phyloP scores from a whole-genome alignment of 2,113 vertebrate species.

The Hypocryptadius cinnamomeus region DNA sequence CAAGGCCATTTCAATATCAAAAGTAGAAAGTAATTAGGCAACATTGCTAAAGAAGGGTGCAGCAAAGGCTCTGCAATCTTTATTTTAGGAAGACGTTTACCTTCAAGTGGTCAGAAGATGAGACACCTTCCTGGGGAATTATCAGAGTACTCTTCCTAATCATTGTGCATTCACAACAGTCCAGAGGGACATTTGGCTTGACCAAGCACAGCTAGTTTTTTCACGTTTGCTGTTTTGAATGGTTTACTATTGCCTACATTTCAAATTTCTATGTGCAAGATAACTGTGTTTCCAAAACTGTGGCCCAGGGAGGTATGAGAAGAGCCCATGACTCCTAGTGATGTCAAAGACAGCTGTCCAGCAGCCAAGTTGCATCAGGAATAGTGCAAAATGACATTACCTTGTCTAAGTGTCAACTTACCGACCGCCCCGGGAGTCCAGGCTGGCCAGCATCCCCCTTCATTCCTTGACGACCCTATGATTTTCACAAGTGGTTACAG shows the following conservation, averaged over 20 bases:
- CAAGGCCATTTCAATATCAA: background rate
- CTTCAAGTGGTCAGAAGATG: background rate
- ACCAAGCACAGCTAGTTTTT: background rate
- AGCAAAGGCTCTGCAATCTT: background rate
- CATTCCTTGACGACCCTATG: constrained; percentile 89
- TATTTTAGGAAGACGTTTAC: background rate
- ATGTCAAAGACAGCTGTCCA: background rate
- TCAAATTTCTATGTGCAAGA: background rate
- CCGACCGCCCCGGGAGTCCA: constrained; percentile 83
- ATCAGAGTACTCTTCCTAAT: background rate
- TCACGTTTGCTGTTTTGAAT: background rate
- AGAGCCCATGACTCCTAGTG: background rate
- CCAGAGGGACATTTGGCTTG: background rate
- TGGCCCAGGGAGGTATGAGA: background rate
- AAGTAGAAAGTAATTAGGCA: background rate
- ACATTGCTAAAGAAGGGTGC: background rate
- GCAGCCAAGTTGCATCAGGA: background rate
- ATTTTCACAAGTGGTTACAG: background rate
- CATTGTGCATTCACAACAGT: background rate
- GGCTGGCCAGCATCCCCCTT: constrained; percentile 92
- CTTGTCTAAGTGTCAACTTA: constrained; percentile 21
- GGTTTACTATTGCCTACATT: background rate
- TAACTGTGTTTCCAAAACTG: background rate
- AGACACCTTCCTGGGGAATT: background rate
- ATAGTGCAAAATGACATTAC: background rate